Conservation (phyloP, 2,113 vertebrate genomes). For the Toxotes chatareus region DNA sequence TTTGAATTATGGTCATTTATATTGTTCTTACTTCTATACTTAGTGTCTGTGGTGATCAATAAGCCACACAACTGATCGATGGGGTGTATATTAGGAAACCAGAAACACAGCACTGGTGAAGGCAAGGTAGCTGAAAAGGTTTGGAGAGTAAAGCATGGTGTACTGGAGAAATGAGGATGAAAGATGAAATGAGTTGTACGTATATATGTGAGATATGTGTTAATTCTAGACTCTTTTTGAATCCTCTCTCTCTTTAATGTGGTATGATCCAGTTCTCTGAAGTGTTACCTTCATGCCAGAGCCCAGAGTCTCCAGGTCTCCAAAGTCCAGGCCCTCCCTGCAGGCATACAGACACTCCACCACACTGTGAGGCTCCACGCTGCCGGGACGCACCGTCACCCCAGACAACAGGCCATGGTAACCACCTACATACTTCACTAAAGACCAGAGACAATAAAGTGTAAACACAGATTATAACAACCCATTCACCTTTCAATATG, state of each 20-base stretch:
- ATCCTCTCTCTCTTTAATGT: background rate
- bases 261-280: background rate
- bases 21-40: no score
- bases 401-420: constrained; percentile 97
- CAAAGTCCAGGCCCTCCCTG: constrained; percentile 97
- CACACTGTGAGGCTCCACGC: constrained; percentile 96
- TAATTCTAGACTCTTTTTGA: no score
- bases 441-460: constrained; percentile 18
- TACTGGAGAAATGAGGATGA: background rate
- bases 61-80: background rate
- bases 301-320: constrained; percentile 97
- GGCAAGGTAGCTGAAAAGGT: no score
- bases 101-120: background rate
- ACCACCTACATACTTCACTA: constrained; percentile 89
- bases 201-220: constrained; percentile 1
- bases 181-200: background rate
- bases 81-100: background rate
- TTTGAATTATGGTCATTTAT: no score
- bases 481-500: constrained; percentile 7
- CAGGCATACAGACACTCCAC: constrained; percentile 99
- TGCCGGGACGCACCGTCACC: constrained; percentile 95
- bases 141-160: background rate
- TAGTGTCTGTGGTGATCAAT: background rate
- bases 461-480: constrained; percentile 14
- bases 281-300: constrained; percentile 97